Base-by-base conservation (phyloP, 2,113 vertebrate genomes). In the Salvelinus alpinus region DNA sequence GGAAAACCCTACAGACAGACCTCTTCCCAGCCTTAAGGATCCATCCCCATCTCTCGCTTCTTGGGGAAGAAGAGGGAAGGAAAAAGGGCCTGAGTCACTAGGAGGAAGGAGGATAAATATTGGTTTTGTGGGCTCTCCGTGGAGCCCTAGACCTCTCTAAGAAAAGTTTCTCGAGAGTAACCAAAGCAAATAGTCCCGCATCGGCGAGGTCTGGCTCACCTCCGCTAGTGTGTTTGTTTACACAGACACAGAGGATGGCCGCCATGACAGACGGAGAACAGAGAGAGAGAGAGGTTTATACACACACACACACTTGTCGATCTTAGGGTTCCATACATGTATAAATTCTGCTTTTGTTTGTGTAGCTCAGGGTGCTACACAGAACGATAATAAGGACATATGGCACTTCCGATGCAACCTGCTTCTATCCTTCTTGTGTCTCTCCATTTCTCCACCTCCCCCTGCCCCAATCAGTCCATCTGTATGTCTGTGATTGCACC, bases 91-190 rank as follows among this genome's bases (percentile, higher is more conserved):
- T 16, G 16, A 54, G 48, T 54, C 12, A 16, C 79, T 77, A 83
- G 38, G 73, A 69, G 29, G 31, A 48, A 44, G 68, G 85, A 78
- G 85, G 82, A 87, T 90, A 90, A 91, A 92, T 92, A 92, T 92
- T 92, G 90, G 88, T 90, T 89, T 88, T 87, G 83, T 76, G 83
- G 7, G 80, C 88, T 85, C 88, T 83, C 78, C n/a, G 82, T 86
- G 79, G 80, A 86, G 85, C 88, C 86, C 79, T 78, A 75, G 85
- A 84, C 89, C 90, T 89, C 87, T 85, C 85, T 86, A 91, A 90
- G 88, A 91, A 92, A 92, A 91, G 89, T 88, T 89, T 91, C 83
- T 80, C 79, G 78, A 84, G 89, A 90, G 86, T 86, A 87, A 86
- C 84, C 75, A 89, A 78, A 85, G 88, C 91, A 92, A 92, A 92